These are phyloP conservation scores for Triplophysa yarkandensis DNA, from an alignment of 2,797 vertebrate genomes.

Conservation along the genomic window DNA sequence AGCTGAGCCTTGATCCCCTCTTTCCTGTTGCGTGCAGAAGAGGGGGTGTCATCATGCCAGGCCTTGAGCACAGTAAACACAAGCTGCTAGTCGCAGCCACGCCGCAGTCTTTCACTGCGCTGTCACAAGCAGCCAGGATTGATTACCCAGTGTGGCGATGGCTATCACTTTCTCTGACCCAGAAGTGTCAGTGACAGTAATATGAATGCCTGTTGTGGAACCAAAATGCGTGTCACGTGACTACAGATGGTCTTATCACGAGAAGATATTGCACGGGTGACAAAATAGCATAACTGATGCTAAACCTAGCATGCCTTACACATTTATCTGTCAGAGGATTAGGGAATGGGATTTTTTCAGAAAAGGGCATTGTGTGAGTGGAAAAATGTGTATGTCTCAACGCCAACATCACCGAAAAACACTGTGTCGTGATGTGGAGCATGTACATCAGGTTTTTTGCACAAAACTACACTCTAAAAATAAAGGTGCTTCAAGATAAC, in stretches of 20 bases:
- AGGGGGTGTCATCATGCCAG: conserved; percentile 35
- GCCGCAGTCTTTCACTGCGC: conserved; percentile 33
- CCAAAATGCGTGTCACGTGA: conserved; percentile 36
- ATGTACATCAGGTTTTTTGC: too few relatives aligned
- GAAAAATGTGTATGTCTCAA: conserved; percentile 63
- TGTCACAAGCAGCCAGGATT: conserved; percentile 59
- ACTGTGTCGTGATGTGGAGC: too few relatives aligned
- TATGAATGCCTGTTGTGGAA: conserved; percentile 46
- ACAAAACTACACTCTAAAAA: too few relatives aligned
- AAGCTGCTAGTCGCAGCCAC: conserved; percentile 31
- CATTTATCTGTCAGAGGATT: conserved; percentile 64
- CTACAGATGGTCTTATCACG: conserved; percentile 50
- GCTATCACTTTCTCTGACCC: conserved; percentile 72
- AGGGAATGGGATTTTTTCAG: conserved; percentile 55
- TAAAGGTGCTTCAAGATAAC: too few relatives aligned
- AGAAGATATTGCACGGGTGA: conserved; percentile 64
- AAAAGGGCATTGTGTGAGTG: conserved; percentile 34
- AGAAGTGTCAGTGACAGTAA: conserved; percentile 70
- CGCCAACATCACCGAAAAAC: too few relatives aligned
- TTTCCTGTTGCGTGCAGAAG: conserved; percentile 36
- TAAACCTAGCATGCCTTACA: conserved; percentile 58
- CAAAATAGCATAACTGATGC: conserved; percentile 67
- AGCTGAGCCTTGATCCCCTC: conserved; percentile 46
- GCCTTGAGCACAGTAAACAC: conserved; percentile 51
- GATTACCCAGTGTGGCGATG: conserved; percentile 60